Evolutionary conservation across 2,888 invertebrate genomes (phyloP).

Genomic region (Patella depressa): DNA sequence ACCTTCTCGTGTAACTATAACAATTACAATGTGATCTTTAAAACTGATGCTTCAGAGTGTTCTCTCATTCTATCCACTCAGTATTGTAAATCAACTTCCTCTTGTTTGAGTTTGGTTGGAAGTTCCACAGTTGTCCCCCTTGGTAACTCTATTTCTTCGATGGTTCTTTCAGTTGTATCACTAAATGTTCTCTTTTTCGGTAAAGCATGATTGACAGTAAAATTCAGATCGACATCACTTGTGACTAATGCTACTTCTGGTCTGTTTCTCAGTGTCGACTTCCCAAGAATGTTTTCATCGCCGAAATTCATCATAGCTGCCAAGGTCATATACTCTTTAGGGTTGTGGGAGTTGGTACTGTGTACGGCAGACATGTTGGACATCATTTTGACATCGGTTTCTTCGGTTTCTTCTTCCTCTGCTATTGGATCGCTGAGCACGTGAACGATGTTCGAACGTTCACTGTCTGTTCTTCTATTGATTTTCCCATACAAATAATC

Average conservation of each 20-base stretch:
- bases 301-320: slow-evolving; percentile 28
- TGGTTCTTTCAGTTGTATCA: slow-evolving; percentile 28
- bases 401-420: slow-evolving; percentile 12
- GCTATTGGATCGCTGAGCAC: neutral
- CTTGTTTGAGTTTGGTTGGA: slow-evolving; percentile 13
- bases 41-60: no score
- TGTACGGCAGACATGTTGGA: slow-evolving; percentile 18
- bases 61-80: no score
- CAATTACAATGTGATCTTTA: no score
- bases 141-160: slow-evolving; percentile 26
- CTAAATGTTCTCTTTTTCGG: slow-evolving; percentile 16
- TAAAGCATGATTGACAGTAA: slow-evolving; percentile 39
- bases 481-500: slow-evolving; percentile 20
- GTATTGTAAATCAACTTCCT: neutral
- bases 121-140: slow-evolving; percentile 26
- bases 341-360: slow-evolving; percentile 16
- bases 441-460: slow-evolving; percentile 11
- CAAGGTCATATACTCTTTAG: slow-evolving; percentile 29
- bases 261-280: slow-evolving; percentile 25
- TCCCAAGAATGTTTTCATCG: slow-evolving; percentile 14
- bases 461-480: neutral
- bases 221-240: slow-evolving; percentile 39
- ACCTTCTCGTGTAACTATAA: no score
- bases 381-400: neutral
- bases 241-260: slow-evolving; percentile 39